Base-by-base conservation (phyloP, 2,888 invertebrate species). In the Andrena camellia region DNA sequence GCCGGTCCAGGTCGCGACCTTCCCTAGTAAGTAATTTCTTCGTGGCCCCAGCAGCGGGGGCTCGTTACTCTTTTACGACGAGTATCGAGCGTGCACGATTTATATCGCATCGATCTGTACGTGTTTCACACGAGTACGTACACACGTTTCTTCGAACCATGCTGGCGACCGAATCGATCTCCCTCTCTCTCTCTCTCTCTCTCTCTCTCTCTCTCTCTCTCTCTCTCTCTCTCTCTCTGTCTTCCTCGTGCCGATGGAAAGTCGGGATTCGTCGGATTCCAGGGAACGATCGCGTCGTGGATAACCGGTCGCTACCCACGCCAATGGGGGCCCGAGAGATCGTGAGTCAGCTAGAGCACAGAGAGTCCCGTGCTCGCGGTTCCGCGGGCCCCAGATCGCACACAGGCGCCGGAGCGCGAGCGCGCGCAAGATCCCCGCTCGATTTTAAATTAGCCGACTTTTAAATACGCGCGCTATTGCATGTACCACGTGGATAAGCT, bases 401-500 rank as follows among this genome's bases (percentile, higher is more conserved):
- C 91, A 90, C 90, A 90, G 91, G 91, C 91, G 78, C 88, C 74
- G 85, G 72, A 10, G 80, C 82, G 80, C 85, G 42, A 42, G 42
- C 42, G 42, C 42, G 42, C 42, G 17, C 42, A 17, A 88, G 87
- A 91, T 92, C 91, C 89, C 90, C 89, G 90, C 91, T 91, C 91
- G 91, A 91, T 92, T 91, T 91, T 90, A 91, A 91, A 92, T 91
- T 91, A 90, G 90, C 89, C 88, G 88, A 91, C 87, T 91, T 91
- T 91, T 91, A 90, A 91, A 90, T 89, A n/a, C 90, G 89, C 90
- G 90, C 87, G 90, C 88, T 90, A 89, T 91, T 91, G 89, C 91
- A 90, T 87, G 91, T 90, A 88, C 76, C 87, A 13, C 20, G 72
- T 79, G 88, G 90, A 90, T 90, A 90, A 87, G 91, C 88, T 91